These are phyloP conservation scores for Podarcis siculus DNA, from an alignment of 2,797 vertebrate genomes.

Conservation along the genomic window DNA sequence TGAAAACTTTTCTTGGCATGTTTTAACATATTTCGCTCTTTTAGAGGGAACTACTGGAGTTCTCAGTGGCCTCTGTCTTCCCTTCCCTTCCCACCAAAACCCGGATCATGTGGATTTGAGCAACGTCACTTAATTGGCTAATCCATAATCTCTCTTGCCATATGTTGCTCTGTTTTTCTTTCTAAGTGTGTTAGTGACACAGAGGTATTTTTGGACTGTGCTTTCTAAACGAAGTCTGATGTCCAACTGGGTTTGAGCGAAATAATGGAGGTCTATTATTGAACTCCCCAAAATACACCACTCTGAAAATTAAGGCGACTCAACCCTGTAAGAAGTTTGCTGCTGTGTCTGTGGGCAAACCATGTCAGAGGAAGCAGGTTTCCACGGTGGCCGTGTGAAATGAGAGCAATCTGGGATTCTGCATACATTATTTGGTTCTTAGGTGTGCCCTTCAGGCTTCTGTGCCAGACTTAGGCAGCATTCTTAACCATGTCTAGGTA, in stretches of 20 bases:
- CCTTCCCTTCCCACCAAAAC: constrained; percentile 21
- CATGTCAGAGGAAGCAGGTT: neutral
- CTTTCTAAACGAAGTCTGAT: constrained; percentile 23
- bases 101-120: constrained; percentile 78
- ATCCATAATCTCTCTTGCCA: constrained; percentile 86
- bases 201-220: constrained; percentile 27
- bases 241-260: constrained; percentile 38
- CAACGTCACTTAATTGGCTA: constrained; percentile 83
- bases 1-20: neutral
- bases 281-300: neutral
- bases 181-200: constrained; percentile 35
- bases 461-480: neutral
- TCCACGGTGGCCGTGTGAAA: neutral
- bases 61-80: constrained; percentile 26
- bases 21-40: constrained; percentile 30
- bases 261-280: constrained; percentile 18
- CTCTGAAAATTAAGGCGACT: neutral
- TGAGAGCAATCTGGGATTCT: neutral
- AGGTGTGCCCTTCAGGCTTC: neutral
- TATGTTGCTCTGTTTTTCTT: constrained; percentile 82
- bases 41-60: constrained; percentile 6
- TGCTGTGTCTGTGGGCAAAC: neutral
- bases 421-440: neutral
- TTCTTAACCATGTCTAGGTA: too few species aligned
- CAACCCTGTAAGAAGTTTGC: too few species aligned